Evolutionary conservation across 64 coral and sea anemone genomes (phyloP), one percentile per base, ranked within the genome.

Genomic region (Stichodactyla helianthus): DNA sequence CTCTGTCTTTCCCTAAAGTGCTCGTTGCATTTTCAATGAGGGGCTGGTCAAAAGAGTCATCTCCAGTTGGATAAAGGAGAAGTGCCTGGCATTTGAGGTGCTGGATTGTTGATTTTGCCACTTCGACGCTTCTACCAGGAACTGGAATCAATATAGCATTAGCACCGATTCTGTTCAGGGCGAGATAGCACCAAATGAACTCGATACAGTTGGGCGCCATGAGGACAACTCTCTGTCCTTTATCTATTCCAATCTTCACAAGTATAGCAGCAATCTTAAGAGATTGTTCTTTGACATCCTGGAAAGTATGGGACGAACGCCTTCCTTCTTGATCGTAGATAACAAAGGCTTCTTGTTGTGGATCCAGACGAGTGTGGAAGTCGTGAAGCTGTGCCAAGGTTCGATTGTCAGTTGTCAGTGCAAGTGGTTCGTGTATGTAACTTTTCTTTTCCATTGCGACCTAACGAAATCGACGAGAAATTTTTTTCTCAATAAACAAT

Each of bases 151-250:
- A 44, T 44, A 44, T 44, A 44, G 35, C 35, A 44, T 44, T 44
- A 44, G 35, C 35, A 44, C 50, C 68, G 65, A 87, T 87, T 50
- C 65, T 71, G 19, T 60, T 55, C 50, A 87, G 20, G 8, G 86
- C 86, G 23, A 87, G 26, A 20, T 74, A 62, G 62, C 31, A 50
- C 20, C 71, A 50, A n/a, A 53, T 25, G 27, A 74, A 87, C 86
- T 87, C 86, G 25, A 87, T 74, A 26, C 52, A 22, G 10, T 53
- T 76, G 6, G 86, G 64, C 25, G 54, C 71, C 86, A 87, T 71
- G 27, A 77, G 19, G 20, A 54, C 35, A 44, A 87, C 86, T 28
- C 50, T 76, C 18, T 87, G 35, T 9, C 68, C 86, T 76, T 62
- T 60, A 11, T 15, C 70, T 55, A 87, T 60, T 74, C 86, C 67